Percentiles rank a stretch among this genome's conserved stretches.
Evolutionary conservation across 2,888 invertebrate genomes (phyloP).

Genomic region (Coleophora deauratella): DNA sequence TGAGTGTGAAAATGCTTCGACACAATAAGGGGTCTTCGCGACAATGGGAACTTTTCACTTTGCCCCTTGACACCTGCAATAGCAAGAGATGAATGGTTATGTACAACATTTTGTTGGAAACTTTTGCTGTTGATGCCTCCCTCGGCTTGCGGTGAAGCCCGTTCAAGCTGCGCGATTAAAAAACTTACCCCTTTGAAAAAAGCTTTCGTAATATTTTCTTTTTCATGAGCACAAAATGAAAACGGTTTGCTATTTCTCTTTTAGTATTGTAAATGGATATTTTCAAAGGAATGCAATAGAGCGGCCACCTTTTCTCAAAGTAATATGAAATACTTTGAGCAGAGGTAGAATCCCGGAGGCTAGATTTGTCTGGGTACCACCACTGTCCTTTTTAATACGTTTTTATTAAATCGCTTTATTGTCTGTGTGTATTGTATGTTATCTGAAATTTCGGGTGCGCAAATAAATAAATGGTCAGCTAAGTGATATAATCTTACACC

Average conservation of each 20-base stretch:
- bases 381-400: too few relatives aligned
- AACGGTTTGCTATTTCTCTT: conserved; percentile 17
- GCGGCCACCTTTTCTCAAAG: too few relatives aligned
- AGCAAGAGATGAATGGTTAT: conserved; percentile 44
- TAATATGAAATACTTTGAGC: too few relatives aligned
- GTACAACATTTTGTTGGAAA: conserved; percentile 25
- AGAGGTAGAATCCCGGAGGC: too few relatives aligned
- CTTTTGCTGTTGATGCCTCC: conserved; percentile 26
- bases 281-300: too few relatives aligned
- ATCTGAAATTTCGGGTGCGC: too few relatives aligned
- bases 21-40: conserved; percentile 32
- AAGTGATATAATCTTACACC: too few relatives aligned
- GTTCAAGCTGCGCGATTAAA: conserved; percentile 48
- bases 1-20: conserved; percentile 37
- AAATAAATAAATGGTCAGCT: too few relatives aligned
- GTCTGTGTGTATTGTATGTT: too few relatives aligned
- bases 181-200: conserved; percentile 39
- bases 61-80: conserved; percentile 46
- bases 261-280: too few relatives aligned
- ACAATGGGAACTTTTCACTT: conserved; percentile 52
- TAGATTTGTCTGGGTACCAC: too few relatives aligned
- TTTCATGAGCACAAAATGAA: conserved; percentile 18
- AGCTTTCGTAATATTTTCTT: conserved; percentile 28
- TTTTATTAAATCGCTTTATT: too few relatives aligned
- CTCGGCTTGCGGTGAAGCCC: conserved; percentile 27